Conservation (phyloP, 1,140 invertebrate genomes). For the Drosophila ercepeae region DNA sequence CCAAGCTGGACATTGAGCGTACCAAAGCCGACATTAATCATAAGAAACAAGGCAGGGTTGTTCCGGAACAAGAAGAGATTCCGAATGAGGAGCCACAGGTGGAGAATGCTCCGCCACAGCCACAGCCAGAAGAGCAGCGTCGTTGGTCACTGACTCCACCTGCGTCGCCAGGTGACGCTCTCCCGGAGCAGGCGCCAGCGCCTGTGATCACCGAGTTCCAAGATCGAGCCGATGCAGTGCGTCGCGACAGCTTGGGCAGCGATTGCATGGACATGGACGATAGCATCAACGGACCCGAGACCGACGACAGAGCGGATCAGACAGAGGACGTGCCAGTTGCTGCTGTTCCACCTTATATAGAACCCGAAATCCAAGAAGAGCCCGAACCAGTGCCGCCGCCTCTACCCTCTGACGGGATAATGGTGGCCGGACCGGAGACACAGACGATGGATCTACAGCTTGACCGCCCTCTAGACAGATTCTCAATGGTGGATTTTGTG, state of each 20-base stretch:
- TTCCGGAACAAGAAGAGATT: conserved; percentile 9
- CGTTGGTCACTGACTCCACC: conserved; percentile 77
- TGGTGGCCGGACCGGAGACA: conserved; percentile 87
- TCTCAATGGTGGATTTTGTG: conserved; percentile 88
- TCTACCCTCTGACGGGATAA: conserved; percentile 60
- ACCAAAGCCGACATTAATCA: conserved; percentile 60
- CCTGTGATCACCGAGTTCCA: conserved; percentile 24
- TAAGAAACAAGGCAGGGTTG: conserved; percentile 42
- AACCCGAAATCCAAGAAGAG: background rate
- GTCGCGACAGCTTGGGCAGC: conserved; percentile 63
- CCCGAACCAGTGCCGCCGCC: background rate
- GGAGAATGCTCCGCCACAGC: conserved; percentile 11
- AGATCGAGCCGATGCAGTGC: conserved; percentile 19
- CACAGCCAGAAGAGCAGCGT: conserved; percentile 31
- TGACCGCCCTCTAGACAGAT: conserved; percentile 89
- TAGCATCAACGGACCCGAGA: conserved; percentile 27
- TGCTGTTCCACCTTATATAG: background rate
- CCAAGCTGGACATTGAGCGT: conserved; percentile 68
- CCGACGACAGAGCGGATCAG: background rate
- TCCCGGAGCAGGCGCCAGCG: conserved; percentile 4
- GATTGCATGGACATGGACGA: conserved; percentile 71
- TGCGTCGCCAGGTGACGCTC: conserved; percentile 58
- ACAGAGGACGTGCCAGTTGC: background rate
- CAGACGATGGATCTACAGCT: conserved; percentile 89
- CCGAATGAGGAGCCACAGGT: background rate